Percentiles rank a stretch among this genome's conserved stretches.
Evolutionary conservation across 2,113 vertebrate species (phyloP).

Genomic region (Himantopus leucocephalus): DNA sequence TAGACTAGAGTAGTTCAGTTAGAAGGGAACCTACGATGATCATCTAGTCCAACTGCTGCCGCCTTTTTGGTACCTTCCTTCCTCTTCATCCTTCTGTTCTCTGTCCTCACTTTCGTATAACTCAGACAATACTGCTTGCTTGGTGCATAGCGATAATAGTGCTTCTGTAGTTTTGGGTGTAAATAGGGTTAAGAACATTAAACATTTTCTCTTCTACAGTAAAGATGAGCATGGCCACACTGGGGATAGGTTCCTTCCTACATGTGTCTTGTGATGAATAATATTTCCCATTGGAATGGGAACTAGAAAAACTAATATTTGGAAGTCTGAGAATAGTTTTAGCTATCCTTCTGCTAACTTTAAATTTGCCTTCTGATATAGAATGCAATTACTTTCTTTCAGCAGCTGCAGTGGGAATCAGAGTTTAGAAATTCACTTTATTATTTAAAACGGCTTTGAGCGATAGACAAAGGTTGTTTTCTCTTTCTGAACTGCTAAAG

Average conservation of each 20-base stretch:
- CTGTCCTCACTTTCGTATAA: not conserved
- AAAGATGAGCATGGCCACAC: not conserved
- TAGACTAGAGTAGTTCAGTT: not conserved
- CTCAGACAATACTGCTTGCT: not conserved
- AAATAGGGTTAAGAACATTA: not conserved
- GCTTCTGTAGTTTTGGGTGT: not conserved
- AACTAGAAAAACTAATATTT: not conserved
- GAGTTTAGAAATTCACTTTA: slow-evolving; percentile 16
- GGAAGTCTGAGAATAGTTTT: not conserved
- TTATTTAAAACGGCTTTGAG: slow-evolving; percentile 38
- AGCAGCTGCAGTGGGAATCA: not conserved
- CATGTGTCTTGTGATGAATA: accelerated
- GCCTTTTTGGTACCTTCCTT: not conserved
- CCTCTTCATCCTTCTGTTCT: not conserved
- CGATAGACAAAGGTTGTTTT: not conserved
- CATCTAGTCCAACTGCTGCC: not conserved
- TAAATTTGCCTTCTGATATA: not conserved
- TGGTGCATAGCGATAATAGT: not conserved
- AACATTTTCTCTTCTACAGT: not conserved
- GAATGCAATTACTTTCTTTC: not conserved
- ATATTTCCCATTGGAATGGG: not conserved
- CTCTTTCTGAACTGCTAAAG: not conserved
- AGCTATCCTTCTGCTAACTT: not conserved
- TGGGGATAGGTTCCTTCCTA: not conserved
- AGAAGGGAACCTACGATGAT: not conserved